A percentile compares a stretch with the other conserved stretches of the same genome.
Conservation (phyloP, 92 coral and sea anemone species). For the Desmophyllum pertusum region DNA sequence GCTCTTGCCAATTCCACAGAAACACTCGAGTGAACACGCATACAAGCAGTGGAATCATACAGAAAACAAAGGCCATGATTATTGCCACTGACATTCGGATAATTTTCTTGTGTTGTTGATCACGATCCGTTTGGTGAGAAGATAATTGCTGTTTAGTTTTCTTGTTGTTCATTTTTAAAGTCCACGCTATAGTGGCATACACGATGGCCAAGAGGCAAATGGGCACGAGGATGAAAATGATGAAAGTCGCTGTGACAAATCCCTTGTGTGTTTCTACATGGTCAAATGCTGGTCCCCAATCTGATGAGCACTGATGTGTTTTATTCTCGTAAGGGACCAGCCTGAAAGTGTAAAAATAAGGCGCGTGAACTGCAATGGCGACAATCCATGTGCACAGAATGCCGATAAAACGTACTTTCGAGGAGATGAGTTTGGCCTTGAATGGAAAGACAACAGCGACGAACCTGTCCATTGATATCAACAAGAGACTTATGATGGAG, state of each 20-base stretch:
- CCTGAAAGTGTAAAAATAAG: not conserved
- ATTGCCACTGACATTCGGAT: not conserved
- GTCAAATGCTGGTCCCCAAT: constrained; percentile 10
- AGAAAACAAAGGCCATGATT: not conserved
- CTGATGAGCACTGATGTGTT: not conserved
- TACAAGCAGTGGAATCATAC: not conserved
- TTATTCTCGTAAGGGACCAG: not conserved
- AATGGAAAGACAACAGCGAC: not conserved
- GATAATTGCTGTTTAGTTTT: not conserved
- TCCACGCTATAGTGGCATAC: not conserved
- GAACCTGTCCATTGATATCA: not conserved
- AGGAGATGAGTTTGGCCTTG: not conserved
- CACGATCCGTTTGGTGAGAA: not conserved
- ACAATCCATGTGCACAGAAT: not conserved
- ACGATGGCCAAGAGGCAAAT: not conserved
- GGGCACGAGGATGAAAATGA: not conserved
- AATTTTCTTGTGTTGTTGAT: not conserved
- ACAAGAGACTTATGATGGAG: not conserved
- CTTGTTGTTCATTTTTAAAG: not conserved
- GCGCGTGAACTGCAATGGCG: not conserved
- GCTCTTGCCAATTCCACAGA: not conserved
- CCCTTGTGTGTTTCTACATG: not conserved
- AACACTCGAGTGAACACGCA: not conserved
- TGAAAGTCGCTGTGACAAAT: not conserved
- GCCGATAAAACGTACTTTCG: not conserved